These are phyloP conservation scores for Caenorhabditis wallacei DNA, from an alignment of 2,888 invertebrate species.

Conservation along the genomic window DNA sequence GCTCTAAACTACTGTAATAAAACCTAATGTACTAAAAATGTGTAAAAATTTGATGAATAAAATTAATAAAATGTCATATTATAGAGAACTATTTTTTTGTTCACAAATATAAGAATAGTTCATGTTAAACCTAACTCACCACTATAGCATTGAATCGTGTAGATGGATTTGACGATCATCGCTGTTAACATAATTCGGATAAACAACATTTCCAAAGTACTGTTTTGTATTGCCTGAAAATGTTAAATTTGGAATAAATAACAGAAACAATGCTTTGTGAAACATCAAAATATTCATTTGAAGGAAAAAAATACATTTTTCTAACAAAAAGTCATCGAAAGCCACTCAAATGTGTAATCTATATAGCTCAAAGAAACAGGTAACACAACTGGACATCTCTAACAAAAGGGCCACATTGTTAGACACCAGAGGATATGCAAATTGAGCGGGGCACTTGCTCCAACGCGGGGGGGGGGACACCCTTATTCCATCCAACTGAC, in stretches of 20 bases:
- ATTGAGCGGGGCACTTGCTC: constrained; percentile 47
- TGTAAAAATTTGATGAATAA: too few species aligned
- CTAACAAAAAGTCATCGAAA: too few species aligned
- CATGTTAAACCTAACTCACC: too few species aligned
- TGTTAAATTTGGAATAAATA: too few species aligned
- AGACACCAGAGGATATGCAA: constrained; percentile 40
- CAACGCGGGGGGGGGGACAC: constrained; percentile 24
- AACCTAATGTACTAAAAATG: too few species aligned
- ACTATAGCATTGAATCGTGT: constrained; percentile 56
- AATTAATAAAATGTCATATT: too few species aligned
- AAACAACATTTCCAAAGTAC: constrained; percentile 20
- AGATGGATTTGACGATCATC: constrained; percentile 27
- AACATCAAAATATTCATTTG: too few species aligned
- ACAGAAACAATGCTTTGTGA: too few species aligned
- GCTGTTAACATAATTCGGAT: constrained; percentile 5
- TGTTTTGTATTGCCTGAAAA: neutral
- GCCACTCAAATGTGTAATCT: constrained; percentile 47
- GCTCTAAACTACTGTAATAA: too few species aligned
- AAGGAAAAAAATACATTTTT: neutral
- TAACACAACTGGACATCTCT: constrained; percentile 3
- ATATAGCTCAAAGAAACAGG: neutral
- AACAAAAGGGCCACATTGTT: constrained; percentile 46
- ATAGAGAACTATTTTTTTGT: too few species aligned
- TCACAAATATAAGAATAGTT: too few species aligned
- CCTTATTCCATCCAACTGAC: constrained; percentile 4